Base-by-base conservation (phyloP, 2,888 invertebrate species). In the Miltochrista miniata region DNA sequence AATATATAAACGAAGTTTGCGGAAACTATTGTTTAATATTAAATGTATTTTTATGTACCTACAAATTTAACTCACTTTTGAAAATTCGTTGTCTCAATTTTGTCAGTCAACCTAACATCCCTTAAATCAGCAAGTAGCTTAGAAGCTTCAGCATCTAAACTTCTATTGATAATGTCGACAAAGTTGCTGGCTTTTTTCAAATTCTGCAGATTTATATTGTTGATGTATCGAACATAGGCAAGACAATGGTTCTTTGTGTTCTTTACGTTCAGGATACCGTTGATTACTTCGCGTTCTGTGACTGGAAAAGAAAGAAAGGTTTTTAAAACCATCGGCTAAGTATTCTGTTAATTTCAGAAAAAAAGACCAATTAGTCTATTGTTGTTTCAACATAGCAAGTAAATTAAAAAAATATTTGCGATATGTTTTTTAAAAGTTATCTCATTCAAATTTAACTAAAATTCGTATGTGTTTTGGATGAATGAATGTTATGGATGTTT, bases 241-340 rank as follows among this genome's bases (percentile, higher is more conserved):
- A 99, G 90, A 71, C 98, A 98, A 83, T 99, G 98, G 74, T 98
- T 98, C 80, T 97, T 97, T 0, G 98, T 98, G 76, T 98, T 98
- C 76, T 96, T 96, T 0, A 98, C 98, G 74, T 96, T 96, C 13
- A 99, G 86, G 5, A 99, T 93, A 0, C 99, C 99, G 74, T 98
- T 98, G 66, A 98, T 98, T 0, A 99, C 98, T 90, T 99, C 99
- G 39, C 99, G 93, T 90, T 99, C 99, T 1, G 99, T 99, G 18
- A 99, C 99, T 98, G 84, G 34, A 77, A 81, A 39, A 24, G 5
- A 31, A 8, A 13, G 31, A 12, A 30, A 15, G 37, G 15, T 5
- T 10, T 8, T 31, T 31, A 31, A 3, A 31, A 31, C 10, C 11
- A 5, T 31, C 31, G 8, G 18, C 18, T 24, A 24, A 24, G 5